Evolutionary conservation across 2,113 vertebrate species (phyloP), one percentile per base, ranked within the genome.

Genomic region (Aspiorhynchus laticeps): DNA sequence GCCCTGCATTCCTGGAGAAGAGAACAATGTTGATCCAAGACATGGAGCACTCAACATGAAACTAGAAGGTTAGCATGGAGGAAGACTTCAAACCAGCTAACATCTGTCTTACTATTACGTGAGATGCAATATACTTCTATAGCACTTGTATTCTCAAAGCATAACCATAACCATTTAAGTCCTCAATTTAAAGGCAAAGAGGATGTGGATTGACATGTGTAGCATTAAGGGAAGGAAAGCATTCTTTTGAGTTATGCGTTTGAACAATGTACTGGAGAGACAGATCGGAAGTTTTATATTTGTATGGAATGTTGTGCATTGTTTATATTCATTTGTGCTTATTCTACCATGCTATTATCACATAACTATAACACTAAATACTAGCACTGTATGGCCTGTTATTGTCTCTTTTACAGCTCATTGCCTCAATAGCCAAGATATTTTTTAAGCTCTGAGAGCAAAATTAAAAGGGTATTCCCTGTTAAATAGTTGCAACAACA

Each of bases 1-100:
- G 87, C 96, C 96, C 24, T 98, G 98, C 3, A 90, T 93, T 61
- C 91, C 91, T 0, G 91, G 91, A 4, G 87, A 92, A 5, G 80
- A 71, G 2, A 85, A 88, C 7, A 51, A 85, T 43, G 46, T 80
- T 36, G 92, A 93, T 90, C 95, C 95, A 63, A 1, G 79, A 31
- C 93, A 95, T 7, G 84, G 87, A 79, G 91, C 88, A 0, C 36
- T 78, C 10, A 88, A 92, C 74, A 91, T 90, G 88, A 48, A 56
- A 48, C 87, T 92, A 5, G 59, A 36, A 10, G 91, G 87, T 59
- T 91, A 92, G 91, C 56, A 48, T 43, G 33, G 74, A 84, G 2
- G 31, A 56, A 53, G 33, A 9, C 28, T 69, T 28, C 1, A 77
- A 73, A 17, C 38, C 31, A 81, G 41, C 69, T 85, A 28, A 9